phyloP scores from a whole-genome alignment of 2,888 invertebrate genomes.

The Caenorhabditis panamensis region DNA sequence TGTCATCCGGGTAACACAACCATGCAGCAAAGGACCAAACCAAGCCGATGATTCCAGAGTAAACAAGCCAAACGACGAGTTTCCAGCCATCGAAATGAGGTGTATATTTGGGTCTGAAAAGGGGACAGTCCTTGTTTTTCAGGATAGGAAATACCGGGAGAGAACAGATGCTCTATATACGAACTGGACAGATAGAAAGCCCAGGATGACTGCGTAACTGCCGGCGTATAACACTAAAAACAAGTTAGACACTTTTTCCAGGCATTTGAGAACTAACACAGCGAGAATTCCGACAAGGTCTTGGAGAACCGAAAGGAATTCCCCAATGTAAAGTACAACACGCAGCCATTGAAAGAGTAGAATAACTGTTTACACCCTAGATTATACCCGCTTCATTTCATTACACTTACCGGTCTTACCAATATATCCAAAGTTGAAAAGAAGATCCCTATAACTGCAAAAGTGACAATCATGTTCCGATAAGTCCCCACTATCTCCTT shows the following conservation, averaged over 20 bases:
- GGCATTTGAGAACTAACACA: background rate
- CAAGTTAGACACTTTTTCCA: background rate
- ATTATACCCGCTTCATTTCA: background rate
- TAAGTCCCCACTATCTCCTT: conserved; percentile 7
- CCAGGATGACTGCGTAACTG: conserved; percentile 6
- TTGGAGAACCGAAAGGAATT: conserved; percentile 13
- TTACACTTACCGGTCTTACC: conserved; percentile 13
- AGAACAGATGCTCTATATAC: conserved; percentile 2
- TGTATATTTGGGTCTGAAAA: background rate
- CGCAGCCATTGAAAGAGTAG: conserved; percentile 20
- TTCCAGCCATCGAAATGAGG: conserved; percentile 24
- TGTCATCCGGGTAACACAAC: conserved; percentile 1
- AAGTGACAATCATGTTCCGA: conserved; percentile 19
- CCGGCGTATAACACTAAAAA: conserved; percentile 16
- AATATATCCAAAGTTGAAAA: conserved; percentile 24
- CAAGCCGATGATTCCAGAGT: background rate
- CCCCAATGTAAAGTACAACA: conserved; percentile 25
- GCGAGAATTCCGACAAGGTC: background rate
- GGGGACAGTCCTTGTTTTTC: background rate
- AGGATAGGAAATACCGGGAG: background rate
- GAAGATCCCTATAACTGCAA: background rate
- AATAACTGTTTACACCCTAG: background rate
- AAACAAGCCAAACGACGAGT: conserved; percentile 9
- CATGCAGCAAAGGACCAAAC: conserved; percentile 2
- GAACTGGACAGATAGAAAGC: conserved; percentile 25